These are phyloP conservation scores for Diadumene lineata DNA, from an alignment of 92 coral and sea anemone genomes.

Conservation along the genomic window DNA sequence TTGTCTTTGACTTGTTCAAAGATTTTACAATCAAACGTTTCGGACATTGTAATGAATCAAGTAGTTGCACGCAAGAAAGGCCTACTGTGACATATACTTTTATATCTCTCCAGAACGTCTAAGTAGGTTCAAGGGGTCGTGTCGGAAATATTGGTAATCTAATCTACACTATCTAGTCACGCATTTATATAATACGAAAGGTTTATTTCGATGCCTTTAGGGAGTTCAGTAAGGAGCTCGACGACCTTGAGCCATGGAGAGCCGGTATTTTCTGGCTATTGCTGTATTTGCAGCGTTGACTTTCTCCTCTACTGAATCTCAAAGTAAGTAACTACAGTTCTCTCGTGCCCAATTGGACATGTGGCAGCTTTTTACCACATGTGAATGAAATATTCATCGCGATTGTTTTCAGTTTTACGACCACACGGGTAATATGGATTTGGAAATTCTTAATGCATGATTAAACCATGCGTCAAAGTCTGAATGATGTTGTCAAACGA, in stretches of 20 bases:
- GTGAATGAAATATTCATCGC: not conserved
- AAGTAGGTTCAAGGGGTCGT: slow-evolving; percentile 2
- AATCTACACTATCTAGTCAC: not conserved
- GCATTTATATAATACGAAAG: not conserved
- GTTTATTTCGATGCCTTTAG: not conserved
- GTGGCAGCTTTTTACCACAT: not conserved
- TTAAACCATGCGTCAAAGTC: not conserved
- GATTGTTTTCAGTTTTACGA: not conserved
- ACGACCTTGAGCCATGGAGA: not conserved
- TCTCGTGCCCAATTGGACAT: not conserved
- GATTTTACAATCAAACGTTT: too few relatives aligned
- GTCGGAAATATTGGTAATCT: not conserved
- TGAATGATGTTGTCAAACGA: not conserved
- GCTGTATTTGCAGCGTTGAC: not conserved
- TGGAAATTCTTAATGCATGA: not conserved
- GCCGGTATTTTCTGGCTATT: not conserved
- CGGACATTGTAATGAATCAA: too few relatives aligned
- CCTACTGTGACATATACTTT: too few relatives aligned
- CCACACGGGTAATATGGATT: not conserved
- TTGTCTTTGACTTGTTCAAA: too few relatives aligned
- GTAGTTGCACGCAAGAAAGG: too few relatives aligned
- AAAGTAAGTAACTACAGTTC: not conserved
- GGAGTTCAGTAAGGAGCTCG: not conserved
- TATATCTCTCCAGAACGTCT: not conserved
- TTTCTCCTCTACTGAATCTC: not conserved